Evolutionary conservation across 2,888 invertebrate genomes (phyloP).

Genomic region (Rhogogaster chlorosoma): DNA sequence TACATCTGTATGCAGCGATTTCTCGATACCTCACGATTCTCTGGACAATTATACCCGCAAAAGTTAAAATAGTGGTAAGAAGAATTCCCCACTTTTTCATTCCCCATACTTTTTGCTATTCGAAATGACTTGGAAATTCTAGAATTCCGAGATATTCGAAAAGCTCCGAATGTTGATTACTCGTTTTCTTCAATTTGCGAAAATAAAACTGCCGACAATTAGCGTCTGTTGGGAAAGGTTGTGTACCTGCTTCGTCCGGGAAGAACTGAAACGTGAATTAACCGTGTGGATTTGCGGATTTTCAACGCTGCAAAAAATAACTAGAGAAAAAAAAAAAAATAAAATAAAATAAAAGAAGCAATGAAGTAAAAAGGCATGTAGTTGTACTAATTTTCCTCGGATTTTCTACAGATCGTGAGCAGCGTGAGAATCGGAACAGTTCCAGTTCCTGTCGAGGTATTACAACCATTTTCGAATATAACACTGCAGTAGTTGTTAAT

Average conservation of each 20-base stretch:
- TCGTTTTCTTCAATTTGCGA: background rate
- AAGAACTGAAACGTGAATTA: background rate
- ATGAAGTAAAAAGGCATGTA: background rate
- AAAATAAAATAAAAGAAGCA: background rate
- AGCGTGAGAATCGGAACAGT: conserved; percentile 18
- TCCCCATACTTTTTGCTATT: no score
- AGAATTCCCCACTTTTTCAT: background rate
- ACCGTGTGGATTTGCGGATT: background rate
- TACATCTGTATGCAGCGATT: background rate
- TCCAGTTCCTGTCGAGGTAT: conserved; percentile 9
- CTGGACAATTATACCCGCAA: background rate
- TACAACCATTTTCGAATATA: background rate
- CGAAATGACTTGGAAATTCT: no score
- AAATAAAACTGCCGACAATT: background rate
- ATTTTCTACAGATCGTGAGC: conserved; percentile 31
- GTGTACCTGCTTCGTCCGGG: background rate
- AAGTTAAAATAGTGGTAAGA: background rate
- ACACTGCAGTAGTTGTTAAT: background rate
- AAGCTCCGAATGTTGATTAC: no score
- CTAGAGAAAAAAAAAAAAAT: background rate
- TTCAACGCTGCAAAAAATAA: background rate
- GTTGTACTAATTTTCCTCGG: background rate
- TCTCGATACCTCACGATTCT: background rate
- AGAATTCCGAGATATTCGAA: no score
- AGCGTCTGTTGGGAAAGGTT: background rate